Percentiles rank a stretch among this genome's conserved stretches.
Conservation (phyloP, 35 echinoderm and acorn worm species). For the Ophioderma brevispina region DNA sequence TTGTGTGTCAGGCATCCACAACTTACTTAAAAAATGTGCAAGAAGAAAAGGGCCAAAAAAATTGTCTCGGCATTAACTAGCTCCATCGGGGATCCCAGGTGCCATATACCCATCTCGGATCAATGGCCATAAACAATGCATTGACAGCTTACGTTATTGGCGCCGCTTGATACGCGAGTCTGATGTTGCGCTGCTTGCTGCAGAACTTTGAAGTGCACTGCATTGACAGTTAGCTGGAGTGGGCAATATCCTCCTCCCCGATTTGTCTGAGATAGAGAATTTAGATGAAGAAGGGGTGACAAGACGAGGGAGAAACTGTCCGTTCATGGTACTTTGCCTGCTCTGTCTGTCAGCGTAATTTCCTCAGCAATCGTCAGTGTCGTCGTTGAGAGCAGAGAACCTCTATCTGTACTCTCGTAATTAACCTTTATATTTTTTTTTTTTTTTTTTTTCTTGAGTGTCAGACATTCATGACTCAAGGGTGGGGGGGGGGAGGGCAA, state of each 20-base stretch:
- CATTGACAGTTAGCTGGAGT: neutral
- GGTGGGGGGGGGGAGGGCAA: too few species aligned
- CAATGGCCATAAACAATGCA: constrained; percentile 1
- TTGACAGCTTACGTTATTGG: neutral
- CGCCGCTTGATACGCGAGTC: neutral
- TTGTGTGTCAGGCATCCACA: neutral
- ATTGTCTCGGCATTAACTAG: neutral
- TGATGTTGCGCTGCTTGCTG: neutral
- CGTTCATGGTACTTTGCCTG: neutral
- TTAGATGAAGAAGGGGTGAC: neutral
- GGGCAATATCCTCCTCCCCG: neutral
- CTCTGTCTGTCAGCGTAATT: neutral
- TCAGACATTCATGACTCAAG: too few species aligned
- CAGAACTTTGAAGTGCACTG: neutral
- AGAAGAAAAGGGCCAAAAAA: too few species aligned
- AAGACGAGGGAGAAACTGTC: neutral
- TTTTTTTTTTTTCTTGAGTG: too few species aligned
- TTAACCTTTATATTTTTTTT: too few species aligned
- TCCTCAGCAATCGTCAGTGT: too few species aligned
- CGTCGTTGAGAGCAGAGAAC: neutral
- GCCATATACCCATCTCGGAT: neutral
- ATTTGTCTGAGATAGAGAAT: neutral
- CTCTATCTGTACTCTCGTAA: neutral
- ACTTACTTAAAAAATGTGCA: too few species aligned
- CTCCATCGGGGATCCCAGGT: neutral